These are phyloP conservation scores for Cherax quadricarinatus DNA, from an alignment of 1,140 invertebrate genomes.

Conservation along the genomic window DNA sequence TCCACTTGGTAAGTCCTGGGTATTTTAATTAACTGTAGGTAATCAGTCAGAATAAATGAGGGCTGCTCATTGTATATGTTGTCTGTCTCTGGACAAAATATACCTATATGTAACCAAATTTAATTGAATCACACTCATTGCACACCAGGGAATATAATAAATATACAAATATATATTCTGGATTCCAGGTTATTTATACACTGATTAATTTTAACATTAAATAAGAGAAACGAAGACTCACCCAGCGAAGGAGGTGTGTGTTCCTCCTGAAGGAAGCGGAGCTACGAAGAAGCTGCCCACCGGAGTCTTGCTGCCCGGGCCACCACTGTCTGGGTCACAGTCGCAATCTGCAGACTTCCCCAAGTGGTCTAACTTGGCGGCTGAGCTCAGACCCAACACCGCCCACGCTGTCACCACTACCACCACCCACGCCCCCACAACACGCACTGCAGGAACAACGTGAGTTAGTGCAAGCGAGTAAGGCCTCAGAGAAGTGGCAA, in stretches of 20 bases:
- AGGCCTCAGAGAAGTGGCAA: too few relatives aligned
- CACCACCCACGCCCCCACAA: constrained; percentile 23
- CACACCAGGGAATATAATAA: too few relatives aligned
- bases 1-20: too few relatives aligned
- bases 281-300: constrained; percentile 40
- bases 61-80: too few relatives aligned
- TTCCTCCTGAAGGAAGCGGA: constrained; percentile 17
- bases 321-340: not conserved
- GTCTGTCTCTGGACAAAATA: too few relatives aligned
- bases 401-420: not conserved
- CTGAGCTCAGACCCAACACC: not conserved
- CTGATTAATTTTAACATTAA: not conserved
- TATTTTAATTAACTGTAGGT: too few relatives aligned
- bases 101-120: too few relatives aligned
- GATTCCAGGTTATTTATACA: not conserved
- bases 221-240: not conserved
- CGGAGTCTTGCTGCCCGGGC: not conserved
- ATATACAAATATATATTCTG: not conserved
- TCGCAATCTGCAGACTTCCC: not conserved
- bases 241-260: constrained; percentile 32
- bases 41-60: too few relatives aligned
- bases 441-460: not conserved
- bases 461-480: too few relatives aligned
- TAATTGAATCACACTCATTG: too few relatives aligned
- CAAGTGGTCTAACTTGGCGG: not conserved